phyloP scores from a whole-genome alignment of 23 tunicate species.

The Halocynthia roretzi region DNA sequence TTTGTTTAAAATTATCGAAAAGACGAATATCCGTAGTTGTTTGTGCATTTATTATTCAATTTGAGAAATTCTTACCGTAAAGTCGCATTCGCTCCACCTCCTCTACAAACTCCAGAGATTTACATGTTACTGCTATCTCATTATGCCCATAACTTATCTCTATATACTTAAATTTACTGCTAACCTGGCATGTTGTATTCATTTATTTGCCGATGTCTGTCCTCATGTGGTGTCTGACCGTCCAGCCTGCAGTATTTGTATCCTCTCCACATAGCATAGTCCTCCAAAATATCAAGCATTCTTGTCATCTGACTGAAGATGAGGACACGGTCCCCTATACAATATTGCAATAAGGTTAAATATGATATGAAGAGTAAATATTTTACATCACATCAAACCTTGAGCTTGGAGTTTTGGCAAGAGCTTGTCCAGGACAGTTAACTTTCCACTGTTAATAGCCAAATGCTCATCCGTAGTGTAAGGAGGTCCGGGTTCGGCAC shows the following conservation, averaged over 20 bases:
- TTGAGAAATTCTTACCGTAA: no score
- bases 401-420: constrained; percentile 75
- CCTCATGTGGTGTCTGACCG: constrained; percentile 92
- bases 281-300: constrained; percentile 93
- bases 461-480: constrained; percentile 97
- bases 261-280: constrained; percentile 91
- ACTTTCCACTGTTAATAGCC: constrained; percentile 82
- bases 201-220: constrained; percentile 81
- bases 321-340: constrained; percentile 85
- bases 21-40: no score
- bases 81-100: no score
- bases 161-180: background rate
- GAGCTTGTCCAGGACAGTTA: constrained; percentile 80
- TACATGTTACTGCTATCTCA: no score
- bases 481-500: constrained; percentile 99
- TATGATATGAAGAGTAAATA: background rate
- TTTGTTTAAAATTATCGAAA: no score
- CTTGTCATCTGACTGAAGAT: constrained; percentile 97
- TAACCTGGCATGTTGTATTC: constrained; percentile 76
- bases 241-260: constrained; percentile 92
- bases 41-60: no score
- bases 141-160: background rate
- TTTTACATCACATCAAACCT: constrained; percentile 21
- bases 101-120: no score
- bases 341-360: background rate